Percentiles rank a stretch among this genome's conserved stretches.
These are phyloP conservation scores for Lagorchestes hirsutus DNA, from an alignment of 2,797 vertebrate species.

Conservation along the genomic window DNA sequence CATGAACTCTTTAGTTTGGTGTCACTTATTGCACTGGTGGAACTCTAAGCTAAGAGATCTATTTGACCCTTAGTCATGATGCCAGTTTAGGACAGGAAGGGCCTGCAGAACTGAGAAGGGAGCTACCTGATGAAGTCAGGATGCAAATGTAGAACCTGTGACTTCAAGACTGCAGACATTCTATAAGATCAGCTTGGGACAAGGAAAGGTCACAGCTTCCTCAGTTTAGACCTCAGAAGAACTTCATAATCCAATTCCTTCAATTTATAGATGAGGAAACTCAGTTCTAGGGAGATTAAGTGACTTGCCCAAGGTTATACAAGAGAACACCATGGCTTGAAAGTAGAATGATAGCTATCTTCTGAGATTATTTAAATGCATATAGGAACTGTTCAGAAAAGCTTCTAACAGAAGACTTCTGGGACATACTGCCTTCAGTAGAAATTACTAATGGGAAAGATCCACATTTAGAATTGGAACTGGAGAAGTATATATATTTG, in stretches of 20 bases:
- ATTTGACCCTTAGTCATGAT: slow-evolving; percentile 42
- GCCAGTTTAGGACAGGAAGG: not conserved
- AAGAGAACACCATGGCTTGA: not conserved
- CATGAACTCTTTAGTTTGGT: not conserved
- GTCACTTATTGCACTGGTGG: not conserved
- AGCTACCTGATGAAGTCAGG: not conserved
- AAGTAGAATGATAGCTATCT: not conserved
- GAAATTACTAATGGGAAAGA: not conserved
- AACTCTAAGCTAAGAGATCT: not conserved
- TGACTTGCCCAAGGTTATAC: not conserved
- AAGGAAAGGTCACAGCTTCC: not conserved
- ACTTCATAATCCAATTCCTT: not conserved
- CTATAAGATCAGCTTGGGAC: not conserved
- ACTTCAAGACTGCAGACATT: not conserved
- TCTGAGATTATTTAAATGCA: not conserved
- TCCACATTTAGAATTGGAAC: not conserved
- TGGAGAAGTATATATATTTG: not conserved
- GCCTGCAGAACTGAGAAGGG: not conserved
- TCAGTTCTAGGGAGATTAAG: not conserved
- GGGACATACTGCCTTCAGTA: not conserved
- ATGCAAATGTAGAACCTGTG: not conserved
- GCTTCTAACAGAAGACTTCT: not conserved
- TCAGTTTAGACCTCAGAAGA: not conserved
- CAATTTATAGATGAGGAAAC: not conserved
- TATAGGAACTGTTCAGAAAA: not conserved